These are phyloP conservation scores for Acridotheres tristis DNA, from an alignment of 2,797 vertebrate genomes.

Conservation along the genomic window DNA sequence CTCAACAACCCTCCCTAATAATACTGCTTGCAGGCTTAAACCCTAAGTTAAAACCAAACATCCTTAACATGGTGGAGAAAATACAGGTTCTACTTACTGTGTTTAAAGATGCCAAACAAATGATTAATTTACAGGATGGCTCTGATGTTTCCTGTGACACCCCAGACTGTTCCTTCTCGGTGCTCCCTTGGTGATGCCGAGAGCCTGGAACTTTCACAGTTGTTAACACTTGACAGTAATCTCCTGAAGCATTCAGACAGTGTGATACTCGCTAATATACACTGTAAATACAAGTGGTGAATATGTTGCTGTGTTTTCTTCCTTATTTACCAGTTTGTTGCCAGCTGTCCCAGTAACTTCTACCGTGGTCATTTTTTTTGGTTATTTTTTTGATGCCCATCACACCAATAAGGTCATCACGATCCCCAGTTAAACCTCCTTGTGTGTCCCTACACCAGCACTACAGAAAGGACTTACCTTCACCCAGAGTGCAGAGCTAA, in stretches of 20 bases:
- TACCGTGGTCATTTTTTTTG: too few species aligned
- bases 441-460: not conserved
- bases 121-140: not conserved
- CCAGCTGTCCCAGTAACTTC: not conserved
- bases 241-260: slow-evolving; percentile 46
- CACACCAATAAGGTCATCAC: not conserved
- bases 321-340: not conserved
- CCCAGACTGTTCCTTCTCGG: not conserved
- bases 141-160: not conserved
- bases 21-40: not conserved
- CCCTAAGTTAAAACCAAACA: not conserved
- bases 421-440: not conserved
- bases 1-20: not conserved
- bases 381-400: not conserved
- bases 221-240: slow-evolving; percentile 73
- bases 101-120: not conserved
- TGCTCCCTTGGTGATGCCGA: not conserved
- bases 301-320: slow-evolving; percentile 39
- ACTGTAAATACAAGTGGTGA: slow-evolving; percentile 43
- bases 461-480: not conserved
- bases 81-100: not conserved
- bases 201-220: slow-evolving; percentile 43
- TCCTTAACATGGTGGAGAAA: not conserved
- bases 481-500: not conserved
- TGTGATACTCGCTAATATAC: slow-evolving; percentile 74